phyloP scores from a whole-genome alignment of 2,113 vertebrate genomes.

The Halcyon senegalensis region DNA sequence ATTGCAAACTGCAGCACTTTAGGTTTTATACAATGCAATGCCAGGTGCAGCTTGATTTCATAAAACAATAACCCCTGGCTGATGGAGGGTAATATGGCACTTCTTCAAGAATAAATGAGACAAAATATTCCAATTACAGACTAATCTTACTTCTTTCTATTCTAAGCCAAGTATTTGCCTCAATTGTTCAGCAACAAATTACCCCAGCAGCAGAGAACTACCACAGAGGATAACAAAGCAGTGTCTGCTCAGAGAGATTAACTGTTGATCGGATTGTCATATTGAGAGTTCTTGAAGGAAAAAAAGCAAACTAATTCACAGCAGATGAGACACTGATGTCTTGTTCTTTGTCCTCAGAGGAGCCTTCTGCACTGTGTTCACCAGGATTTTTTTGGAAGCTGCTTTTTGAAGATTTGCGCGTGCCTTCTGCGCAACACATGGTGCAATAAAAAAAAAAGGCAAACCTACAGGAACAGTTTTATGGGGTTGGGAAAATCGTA shows the following conservation, averaged over 20 bases:
- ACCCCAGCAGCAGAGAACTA: slow-evolving; percentile 40
- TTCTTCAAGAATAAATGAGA: slow-evolving; percentile 81
- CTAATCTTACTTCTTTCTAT: slow-evolving; percentile 60
- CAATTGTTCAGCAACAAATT: slow-evolving; percentile 72
- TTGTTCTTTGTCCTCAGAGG: slow-evolving; percentile 52
- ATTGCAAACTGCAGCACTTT: not conserved
- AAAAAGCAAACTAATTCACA: slow-evolving; percentile 44
- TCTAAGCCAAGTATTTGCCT: slow-evolving; percentile 72
- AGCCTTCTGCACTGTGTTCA: slow-evolving; percentile 26
- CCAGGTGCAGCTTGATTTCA: slow-evolving; percentile 71
- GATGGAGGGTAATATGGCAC: slow-evolving; percentile 74
- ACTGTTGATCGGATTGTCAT: not conserved
- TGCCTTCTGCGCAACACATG: slow-evolving; percentile 43
- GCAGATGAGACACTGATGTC: slow-evolving; percentile 50
- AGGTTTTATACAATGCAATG: not conserved
- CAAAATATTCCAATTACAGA: slow-evolving; percentile 78
- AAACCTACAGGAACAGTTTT: not conserved
- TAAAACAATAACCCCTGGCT: slow-evolving; percentile 73
- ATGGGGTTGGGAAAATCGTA: not conserved
- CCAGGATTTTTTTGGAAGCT: not conserved
- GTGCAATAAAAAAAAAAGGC: not conserved
- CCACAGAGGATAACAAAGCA: not conserved
- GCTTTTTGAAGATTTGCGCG: slow-evolving; percentile 16
- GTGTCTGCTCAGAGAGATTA: slow-evolving; percentile 23
- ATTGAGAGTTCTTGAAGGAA: slow-evolving; percentile 8